Evolutionary conservation across 2,113 vertebrate species (phyloP).

Genomic region (Bungarus multicinctus): DNA sequence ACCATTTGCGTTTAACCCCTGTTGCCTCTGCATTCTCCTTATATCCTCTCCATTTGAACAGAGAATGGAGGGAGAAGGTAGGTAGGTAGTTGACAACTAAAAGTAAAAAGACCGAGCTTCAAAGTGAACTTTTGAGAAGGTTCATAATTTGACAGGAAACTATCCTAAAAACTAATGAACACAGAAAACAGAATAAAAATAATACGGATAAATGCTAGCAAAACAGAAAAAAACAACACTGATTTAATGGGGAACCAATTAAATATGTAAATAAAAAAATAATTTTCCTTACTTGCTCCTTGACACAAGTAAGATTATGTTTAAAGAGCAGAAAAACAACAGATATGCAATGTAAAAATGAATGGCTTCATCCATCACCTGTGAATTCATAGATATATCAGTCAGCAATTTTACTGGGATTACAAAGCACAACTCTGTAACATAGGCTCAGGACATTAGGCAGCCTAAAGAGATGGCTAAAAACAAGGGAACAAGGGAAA

Average conservation of each 20-base stretch:
- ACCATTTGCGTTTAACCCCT: slow-evolving; percentile 95
- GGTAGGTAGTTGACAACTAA: slow-evolving; percentile 97
- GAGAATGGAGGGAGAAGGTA: slow-evolving; percentile 97
- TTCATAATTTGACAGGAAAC: slow-evolving; percentile 41
- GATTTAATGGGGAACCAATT: slow-evolving; percentile 17
- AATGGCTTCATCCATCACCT: slow-evolving; percentile 9
- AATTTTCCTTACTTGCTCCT: background rate
- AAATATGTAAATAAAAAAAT: background rate
- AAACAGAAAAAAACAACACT: background rate
- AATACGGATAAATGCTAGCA: background rate
- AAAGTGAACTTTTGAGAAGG: slow-evolving; percentile 73
- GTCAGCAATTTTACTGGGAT: background rate
- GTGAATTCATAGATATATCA: background rate
- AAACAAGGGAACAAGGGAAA: background rate
- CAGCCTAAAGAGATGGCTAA: background rate
- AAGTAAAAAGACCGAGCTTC: slow-evolving; percentile 93
- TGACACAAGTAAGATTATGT: slow-evolving; percentile 25
- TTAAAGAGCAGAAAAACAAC: slow-evolving; percentile 26
- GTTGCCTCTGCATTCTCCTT: slow-evolving; percentile 89
- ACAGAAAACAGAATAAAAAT: slow-evolving; percentile 40
- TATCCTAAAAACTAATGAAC: slow-evolving; percentile 39
- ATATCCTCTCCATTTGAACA: slow-evolving; percentile 99
- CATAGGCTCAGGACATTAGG: accelerated
- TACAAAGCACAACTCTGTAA: background rate
- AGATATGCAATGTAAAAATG: background rate